Conservation (phyloP, 1,140 invertebrate genomes). For the Halictus rubicundus region DNA sequence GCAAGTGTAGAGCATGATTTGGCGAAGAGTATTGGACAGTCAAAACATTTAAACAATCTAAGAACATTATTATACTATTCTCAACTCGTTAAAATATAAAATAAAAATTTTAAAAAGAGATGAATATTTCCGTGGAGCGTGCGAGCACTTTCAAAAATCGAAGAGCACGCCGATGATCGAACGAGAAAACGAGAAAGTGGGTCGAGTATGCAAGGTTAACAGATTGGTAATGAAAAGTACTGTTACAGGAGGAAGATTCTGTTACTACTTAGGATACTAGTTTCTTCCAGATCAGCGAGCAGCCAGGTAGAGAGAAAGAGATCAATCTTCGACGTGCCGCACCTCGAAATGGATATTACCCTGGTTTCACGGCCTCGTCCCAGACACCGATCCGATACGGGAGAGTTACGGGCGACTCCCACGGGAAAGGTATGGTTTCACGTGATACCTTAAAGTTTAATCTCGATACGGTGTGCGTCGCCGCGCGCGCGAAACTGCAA, state of each 20-base stretch:
- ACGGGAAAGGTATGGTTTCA: conserved; percentile 57
- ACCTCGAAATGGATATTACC: conserved; percentile 56
- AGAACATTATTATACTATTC: too few relatives aligned
- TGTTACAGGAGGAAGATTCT: conserved; percentile 8
- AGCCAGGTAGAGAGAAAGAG: conserved; percentile 44
- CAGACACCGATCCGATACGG: conserved; percentile 52
- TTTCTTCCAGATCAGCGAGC: conserved; percentile 35
- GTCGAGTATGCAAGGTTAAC: neutral
- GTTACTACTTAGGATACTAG: conserved; percentile 32
- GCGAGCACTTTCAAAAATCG: too few relatives aligned
- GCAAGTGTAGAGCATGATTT: too few relatives aligned
- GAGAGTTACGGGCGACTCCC: conserved; percentile 50
- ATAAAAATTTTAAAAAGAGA: too few relatives aligned
- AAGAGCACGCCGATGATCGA: too few relatives aligned
- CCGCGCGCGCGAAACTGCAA: neutral
- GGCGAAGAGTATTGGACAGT: too few relatives aligned
- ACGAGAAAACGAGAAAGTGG: neutral
- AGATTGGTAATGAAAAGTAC: conserved; percentile 15
- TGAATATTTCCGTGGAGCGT: too few relatives aligned
- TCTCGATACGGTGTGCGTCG: conserved; percentile 51
- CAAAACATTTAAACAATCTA: too few relatives aligned
- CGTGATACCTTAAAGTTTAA: conserved; percentile 65
- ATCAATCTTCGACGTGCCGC: conserved; percentile 54
- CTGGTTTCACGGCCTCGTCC: conserved; percentile 44
- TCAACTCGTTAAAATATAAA: too few relatives aligned